These are phyloP conservation scores for Fringilla coelebs DNA, from an alignment of 2,797 vertebrate species.

Conservation along the genomic window DNA sequence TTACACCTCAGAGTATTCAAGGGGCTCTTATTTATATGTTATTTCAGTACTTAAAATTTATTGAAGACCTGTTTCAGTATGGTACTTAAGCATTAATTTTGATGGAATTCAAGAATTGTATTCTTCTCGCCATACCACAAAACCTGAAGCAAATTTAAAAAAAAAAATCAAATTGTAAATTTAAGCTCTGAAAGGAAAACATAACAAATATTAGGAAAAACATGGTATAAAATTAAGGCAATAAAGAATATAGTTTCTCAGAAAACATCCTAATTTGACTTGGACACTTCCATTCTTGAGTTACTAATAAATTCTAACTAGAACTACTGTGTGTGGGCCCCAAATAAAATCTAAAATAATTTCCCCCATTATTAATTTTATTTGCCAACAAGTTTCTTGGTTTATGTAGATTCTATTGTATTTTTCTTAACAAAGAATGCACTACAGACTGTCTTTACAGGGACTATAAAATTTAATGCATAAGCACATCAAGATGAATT, in stretches of 20 bases:
- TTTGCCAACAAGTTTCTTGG: background rate
- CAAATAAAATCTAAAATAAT: background rate
- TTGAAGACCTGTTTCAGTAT: background rate
- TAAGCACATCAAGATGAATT: background rate
- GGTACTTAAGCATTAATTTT: background rate
- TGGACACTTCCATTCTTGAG: background rate
- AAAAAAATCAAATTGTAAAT: background rate
- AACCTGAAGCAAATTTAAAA: background rate
- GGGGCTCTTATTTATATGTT: conserved; percentile 25
- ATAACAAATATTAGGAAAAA: background rate
- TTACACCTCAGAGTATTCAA: conserved; percentile 28
- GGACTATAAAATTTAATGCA: background rate
- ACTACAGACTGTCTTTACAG: background rate
- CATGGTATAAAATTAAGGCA: background rate
- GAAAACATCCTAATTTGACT: background rate
- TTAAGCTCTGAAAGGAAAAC: background rate
- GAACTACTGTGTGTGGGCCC: background rate
- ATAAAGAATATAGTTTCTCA: background rate
- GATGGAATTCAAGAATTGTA: background rate
- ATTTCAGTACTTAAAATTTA: conserved; percentile 18
- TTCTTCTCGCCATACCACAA: background rate
- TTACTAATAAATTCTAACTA: background rate
- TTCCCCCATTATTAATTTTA: background rate
- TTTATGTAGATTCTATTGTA: background rate
- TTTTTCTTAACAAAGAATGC: background rate